Percentiles rank a stretch among this genome's conserved stretches.
Conservation (phyloP, 2,113 vertebrate species). For the Apteryx mantelli region DNA sequence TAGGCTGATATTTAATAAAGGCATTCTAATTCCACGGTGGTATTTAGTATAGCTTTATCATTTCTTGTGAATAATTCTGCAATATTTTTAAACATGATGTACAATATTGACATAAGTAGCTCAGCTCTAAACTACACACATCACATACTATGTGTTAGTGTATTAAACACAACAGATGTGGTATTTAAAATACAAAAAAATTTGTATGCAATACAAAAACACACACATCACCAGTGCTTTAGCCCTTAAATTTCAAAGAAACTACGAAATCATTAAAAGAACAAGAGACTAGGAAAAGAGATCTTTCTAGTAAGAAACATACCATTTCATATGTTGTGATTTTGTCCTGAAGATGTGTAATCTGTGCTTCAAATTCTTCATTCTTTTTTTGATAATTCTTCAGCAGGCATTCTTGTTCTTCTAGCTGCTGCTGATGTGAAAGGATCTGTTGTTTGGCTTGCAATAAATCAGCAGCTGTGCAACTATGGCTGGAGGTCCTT, state of each 20-base stretch:
- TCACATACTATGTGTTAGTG: not conserved
- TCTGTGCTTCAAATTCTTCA: conserved; percentile 77
- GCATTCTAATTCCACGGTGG: not conserved
- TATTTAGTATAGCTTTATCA: not conserved
- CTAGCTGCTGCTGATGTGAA: conserved; percentile 88
- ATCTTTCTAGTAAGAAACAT: not conserved
- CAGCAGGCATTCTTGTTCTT: conserved; percentile 81
- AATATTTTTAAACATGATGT: not conserved
- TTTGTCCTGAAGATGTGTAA: conserved; percentile 80
- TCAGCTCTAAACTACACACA: not conserved
- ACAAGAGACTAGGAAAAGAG: not conserved
- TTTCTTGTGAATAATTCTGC: not conserved
- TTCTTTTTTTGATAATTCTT: conserved; percentile 79
- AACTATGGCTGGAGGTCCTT: conserved; percentile 92
- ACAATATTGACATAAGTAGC: not conserved
- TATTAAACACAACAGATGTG: not conserved
- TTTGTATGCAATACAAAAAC: not conserved
- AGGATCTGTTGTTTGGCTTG: conserved; percentile 91
- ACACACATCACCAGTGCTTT: not conserved
- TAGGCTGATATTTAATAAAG: not conserved
- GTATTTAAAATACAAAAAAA: not conserved
- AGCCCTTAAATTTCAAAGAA: not conserved
- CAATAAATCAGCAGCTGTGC: conserved; percentile 89
- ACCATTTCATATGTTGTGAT: conserved; percentile 82
- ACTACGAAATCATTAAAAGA: not conserved